Percentiles rank a stretch among this genome's conserved stretches.
Evolutionary conservation across 1,140 invertebrate genomes (phyloP).

Genomic region (Drosophila saltans): DNA sequence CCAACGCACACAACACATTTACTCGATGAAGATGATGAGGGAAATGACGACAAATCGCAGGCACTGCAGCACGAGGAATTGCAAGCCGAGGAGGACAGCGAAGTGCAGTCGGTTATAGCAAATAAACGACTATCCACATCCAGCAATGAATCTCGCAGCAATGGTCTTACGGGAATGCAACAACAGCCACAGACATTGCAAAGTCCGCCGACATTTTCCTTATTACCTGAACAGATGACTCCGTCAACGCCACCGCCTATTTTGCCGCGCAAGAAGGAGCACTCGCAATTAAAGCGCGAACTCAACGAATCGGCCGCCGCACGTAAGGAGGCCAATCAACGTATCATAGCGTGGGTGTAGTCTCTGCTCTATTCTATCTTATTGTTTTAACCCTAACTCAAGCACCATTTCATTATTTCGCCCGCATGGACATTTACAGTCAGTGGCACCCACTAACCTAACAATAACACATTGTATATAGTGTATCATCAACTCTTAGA

Average conservation of each 20-base stretch:
- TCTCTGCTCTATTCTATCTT: constrained; percentile 69
- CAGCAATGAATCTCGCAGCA: constrained; percentile 69
- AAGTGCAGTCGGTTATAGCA: constrained; percentile 22
- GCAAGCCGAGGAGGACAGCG: constrained; percentile 37
- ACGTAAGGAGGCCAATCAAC: constrained; percentile 84
- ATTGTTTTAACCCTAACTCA: constrained; percentile 27
- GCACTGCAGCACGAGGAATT: constrained; percentile 29
- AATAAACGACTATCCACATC: constrained; percentile 67
- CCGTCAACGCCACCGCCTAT: constrained; percentile 57
- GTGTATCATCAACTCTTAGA: constrained; percentile 8
- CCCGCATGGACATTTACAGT: constrained; percentile 33
- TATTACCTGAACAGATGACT: constrained; percentile 47
- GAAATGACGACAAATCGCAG: constrained; percentile 41
- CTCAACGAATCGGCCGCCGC: constrained; percentile 84
- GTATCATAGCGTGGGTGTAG: constrained; percentile 84
- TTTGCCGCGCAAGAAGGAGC: constrained; percentile 64
- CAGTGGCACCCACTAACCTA: constrained; percentile 27
- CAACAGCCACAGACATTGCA: constrained; percentile 23
- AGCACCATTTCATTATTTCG: constrained; percentile 51
- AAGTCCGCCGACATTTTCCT: constrained; percentile 67
- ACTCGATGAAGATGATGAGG: constrained; percentile 68
- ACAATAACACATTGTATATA: constrained; percentile 10
- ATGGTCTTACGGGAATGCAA: constrained; percentile 29
- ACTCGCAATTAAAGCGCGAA: constrained; percentile 83
- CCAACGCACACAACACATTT: constrained; percentile 58